Evolutionary conservation across 2,888 invertebrate genomes (phyloP).

Genomic region (Saturnia pavonia): DNA sequence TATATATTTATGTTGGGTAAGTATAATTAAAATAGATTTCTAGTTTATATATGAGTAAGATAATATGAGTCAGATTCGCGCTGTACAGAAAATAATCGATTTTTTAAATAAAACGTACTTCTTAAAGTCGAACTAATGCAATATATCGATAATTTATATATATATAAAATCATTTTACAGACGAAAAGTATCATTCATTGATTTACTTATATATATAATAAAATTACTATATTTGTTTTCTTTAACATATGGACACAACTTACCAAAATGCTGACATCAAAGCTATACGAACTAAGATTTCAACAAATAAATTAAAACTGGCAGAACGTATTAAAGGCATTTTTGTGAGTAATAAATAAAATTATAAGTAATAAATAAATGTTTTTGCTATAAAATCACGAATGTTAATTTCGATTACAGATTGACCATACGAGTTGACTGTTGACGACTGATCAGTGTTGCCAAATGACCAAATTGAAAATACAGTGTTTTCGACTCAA

Average conservation of each 20-base stretch:
- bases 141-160: background rate
- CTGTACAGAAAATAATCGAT: background rate
- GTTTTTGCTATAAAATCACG: constrained; percentile 24
- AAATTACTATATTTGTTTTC: background rate
- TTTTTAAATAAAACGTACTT: background rate
- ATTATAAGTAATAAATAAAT: constrained; percentile 26
- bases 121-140: background rate
- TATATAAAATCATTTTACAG: background rate
- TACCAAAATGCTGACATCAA: constrained; percentile 80
- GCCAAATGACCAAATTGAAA: no score
- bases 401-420: constrained; percentile 33
- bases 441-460: no score
- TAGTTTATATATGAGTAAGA: no score
- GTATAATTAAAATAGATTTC: no score
- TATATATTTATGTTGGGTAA: no score
- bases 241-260: constrained; percentile 58
- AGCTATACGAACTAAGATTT: constrained; percentile 74
- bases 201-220: background rate
- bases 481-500: no score
- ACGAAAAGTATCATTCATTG: background rate
- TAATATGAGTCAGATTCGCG: background rate
- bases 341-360: constrained; percentile 35
- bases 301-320: constrained; percentile 71
- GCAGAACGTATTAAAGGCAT: constrained; percentile 75
- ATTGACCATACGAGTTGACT: no score